These are phyloP conservation scores for Phyto melanocephala DNA, from an alignment of 2,888 invertebrate species.

Conservation along the genomic window DNA sequence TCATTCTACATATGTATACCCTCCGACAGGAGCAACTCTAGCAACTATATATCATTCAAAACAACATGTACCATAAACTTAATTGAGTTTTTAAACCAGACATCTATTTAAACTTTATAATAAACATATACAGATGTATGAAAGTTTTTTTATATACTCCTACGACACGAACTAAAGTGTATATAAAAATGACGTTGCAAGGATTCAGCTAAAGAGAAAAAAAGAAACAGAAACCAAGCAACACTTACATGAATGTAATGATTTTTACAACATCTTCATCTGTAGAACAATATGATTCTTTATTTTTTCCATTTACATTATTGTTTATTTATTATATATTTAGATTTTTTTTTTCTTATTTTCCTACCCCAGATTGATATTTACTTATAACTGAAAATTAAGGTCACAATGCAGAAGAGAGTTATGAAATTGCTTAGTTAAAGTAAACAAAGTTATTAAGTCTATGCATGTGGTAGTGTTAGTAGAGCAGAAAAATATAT, in stretches of 20 bases:
- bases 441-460: neutral
- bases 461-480: neutral
- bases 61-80: neutral
- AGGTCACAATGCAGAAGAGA: neutral
- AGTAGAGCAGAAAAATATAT: neutral
- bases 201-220: neutral
- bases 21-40: too few relatives aligned
- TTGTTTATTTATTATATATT: neutral
- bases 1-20: too few relatives aligned
- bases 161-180: neutral
- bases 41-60: too few relatives aligned
- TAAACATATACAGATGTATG: neutral
- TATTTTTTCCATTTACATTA: neutral
- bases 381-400: neutral
- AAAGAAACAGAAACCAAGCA: too few relatives aligned
- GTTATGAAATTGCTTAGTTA: neutral
- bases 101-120: neutral
- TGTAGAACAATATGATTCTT: neutral
- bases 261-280: neutral
- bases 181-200: neutral
- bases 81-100: slow-evolving; percentile 4
- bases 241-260: neutral
- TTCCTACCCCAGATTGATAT: neutral
- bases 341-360: neutral
- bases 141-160: too few relatives aligned